Base-by-base conservation (phyloP, 2,888 invertebrate genomes). In the Spicauda simplicius region DNA sequence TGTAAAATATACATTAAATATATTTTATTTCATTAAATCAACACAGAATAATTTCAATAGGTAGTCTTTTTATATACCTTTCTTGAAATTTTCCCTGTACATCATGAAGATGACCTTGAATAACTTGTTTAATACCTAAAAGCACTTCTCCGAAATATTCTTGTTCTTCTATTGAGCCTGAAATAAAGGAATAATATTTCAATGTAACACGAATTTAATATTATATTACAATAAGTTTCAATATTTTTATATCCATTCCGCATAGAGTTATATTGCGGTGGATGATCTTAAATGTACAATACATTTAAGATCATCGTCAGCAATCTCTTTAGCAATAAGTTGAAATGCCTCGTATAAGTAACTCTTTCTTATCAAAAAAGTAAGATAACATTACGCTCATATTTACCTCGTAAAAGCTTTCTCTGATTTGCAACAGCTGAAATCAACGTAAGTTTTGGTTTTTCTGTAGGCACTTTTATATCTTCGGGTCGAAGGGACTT, bases 81-180 rank as follows among this genome's bases (percentile, higher is more conserved):
- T 95, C 94, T 80, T 96, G 95, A 85, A 96, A 96, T 83, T 95
- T 95, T 64, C 94, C 95, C 83, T 96, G 96, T 73, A 96, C 95
- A 68, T 96, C 96, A 74, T 95, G 95, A 71, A 96, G 90, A 84
- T 96, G 96, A 20, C 95, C 94, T 86, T 96, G 96, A 86, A 97
- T 96, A 58, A 97, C 96, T 83, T 97, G 96, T 83, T 97, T 96
- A 70, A 97, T 97, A 70, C 96, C 97, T 73, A 95, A 86, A 57
- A 97, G 93, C 25, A 97, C 95, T 84, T 97, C 97, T 48, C 96
- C 95, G 81, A 97, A 96, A 88, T 96, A 97, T 83, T 97, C 97
- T 79, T 97, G 97, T 77, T 97, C 96, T 81, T 96, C 95, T 66
- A 95, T 85, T 33, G 95, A 94, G 71, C 95, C 95, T 95, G 87